Conservation (phyloP, 2,888 invertebrate species). For the Ophion costatus region DNA sequence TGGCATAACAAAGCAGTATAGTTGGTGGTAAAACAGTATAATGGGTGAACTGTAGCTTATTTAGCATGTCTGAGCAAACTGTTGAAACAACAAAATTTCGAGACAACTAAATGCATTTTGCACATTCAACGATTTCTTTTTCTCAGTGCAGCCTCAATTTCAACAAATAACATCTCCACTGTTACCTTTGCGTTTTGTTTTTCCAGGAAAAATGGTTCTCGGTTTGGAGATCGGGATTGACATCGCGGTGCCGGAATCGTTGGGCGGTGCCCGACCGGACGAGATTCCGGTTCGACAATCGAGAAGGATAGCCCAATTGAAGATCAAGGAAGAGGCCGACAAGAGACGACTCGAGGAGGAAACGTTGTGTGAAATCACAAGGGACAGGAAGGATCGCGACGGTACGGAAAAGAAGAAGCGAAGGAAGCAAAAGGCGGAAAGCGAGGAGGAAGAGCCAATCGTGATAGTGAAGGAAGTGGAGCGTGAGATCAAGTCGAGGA, state of each 20-base stretch:
- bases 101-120: too few species aligned
- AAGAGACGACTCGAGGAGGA: conserved; percentile 90
- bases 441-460: conserved; percentile 68
- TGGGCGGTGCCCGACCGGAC: conserved; percentile 72
- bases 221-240: conserved; percentile 84
- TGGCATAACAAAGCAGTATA: too few species aligned
- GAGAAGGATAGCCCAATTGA: conserved; percentile 93
- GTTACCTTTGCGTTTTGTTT: neutral
- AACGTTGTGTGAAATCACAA: conserved; percentile 86
- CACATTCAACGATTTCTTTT: too few species aligned
- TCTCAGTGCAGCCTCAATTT: too few species aligned
- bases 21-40: too few species aligned
- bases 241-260: conserved; percentile 68
- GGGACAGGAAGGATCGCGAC: conserved; percentile 70
- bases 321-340: conserved; percentile 94
- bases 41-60: too few species aligned
- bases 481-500: conserved; percentile 72
- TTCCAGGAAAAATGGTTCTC: conserved; percentile 82
- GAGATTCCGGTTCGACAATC: conserved; percentile 90
- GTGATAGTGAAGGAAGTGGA: conserved; percentile 64
- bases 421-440: conserved; percentile 67
- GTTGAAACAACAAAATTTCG: too few species aligned
- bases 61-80: too few species aligned
- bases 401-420: conserved; percentile 68
- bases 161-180: neutral